A percentile compares a stretch with the other conserved stretches of the same genome.
phyloP scores from a whole-genome alignment of 2,888 invertebrate species.

The Gnatocerus cornutus region DNA sequence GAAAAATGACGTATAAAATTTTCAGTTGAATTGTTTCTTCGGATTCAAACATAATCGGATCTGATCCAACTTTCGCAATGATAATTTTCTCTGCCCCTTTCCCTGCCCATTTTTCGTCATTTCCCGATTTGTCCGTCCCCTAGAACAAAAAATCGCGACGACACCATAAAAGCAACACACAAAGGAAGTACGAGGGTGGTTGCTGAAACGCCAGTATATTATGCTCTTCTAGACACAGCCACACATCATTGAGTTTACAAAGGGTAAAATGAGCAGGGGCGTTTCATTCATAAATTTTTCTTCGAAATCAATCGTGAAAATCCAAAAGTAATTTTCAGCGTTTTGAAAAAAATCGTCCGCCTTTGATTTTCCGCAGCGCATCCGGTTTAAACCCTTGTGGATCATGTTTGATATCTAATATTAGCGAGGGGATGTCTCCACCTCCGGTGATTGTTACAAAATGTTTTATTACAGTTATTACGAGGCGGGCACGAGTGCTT shows the following conservation, averaged over 20 bases:
- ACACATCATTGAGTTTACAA: conserved; percentile 44
- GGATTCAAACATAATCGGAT: too few species aligned
- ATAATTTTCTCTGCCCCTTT: background rate
- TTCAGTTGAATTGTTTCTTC: too few species aligned
- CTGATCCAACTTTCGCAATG: too few species aligned
- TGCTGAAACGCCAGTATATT: conserved; percentile 37
- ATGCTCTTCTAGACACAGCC: conserved; percentile 30
- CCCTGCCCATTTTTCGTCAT: conserved; percentile 10
- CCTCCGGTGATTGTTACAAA: conserved; percentile 57
- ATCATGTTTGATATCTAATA: conserved; percentile 65
- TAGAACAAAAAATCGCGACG: conserved; percentile 31
- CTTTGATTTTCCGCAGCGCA: conserved; percentile 44
- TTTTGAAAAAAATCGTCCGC: conserved; percentile 14
- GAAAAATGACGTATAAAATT: too few species aligned
- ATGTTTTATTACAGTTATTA: conserved; percentile 65
- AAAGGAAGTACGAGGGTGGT: conserved; percentile 31
- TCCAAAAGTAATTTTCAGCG: background rate
- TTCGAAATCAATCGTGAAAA: conserved; percentile 17
- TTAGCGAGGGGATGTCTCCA: conserved; percentile 57
- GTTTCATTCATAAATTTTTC: conserved; percentile 10
- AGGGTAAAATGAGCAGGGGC: conserved; percentile 22
- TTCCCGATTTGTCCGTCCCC: conserved; percentile 12
- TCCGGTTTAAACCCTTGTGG: conserved; percentile 51
- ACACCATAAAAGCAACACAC: conserved; percentile 34
- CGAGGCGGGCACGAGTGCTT: conserved; percentile 59